phyloP scores from a whole-genome alignment of 2,888 invertebrate species.

The Athetis lepigone region DNA sequence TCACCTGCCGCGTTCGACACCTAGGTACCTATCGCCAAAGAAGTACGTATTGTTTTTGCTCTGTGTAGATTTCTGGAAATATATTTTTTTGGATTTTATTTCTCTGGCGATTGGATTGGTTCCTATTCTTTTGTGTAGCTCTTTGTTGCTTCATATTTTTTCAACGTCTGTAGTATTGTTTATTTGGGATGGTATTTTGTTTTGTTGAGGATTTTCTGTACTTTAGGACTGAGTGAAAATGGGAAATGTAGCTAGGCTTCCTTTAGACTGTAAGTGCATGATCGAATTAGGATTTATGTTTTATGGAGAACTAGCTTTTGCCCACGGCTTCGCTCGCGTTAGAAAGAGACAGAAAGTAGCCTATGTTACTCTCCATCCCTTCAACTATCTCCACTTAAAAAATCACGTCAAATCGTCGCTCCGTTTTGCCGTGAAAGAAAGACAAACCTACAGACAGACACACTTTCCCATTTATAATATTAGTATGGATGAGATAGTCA shows the following conservation, averaged over 20 bases:
- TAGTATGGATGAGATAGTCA: too few species aligned
- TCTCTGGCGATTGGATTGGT: conserved; percentile 52
- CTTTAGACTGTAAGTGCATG: too few species aligned
- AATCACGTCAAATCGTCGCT: too few species aligned
- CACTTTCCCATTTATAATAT: too few species aligned
- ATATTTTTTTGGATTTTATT: conserved; percentile 58
- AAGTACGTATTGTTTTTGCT: conserved; percentile 58
- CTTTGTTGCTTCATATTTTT: conserved; percentile 51
- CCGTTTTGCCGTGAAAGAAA: too few species aligned
- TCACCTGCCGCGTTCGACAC: conserved; percentile 57
- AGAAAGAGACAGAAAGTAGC: too few species aligned
- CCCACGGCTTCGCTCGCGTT: too few species aligned
- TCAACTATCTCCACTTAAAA: too few species aligned
- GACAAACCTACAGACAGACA: too few species aligned
- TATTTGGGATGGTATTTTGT: background rate
- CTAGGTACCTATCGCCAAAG: conserved; percentile 53
- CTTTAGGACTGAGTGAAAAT: background rate
- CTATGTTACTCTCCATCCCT: too few species aligned
- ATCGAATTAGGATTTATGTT: too few species aligned
- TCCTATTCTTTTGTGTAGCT: conserved; percentile 46
- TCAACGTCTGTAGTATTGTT: conserved; percentile 18
- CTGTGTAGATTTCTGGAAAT: conserved; percentile 35
- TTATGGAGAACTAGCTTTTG: too few species aligned
- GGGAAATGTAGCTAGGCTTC: background rate
- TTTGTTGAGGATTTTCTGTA: background rate